Evolutionary conservation across 2,888 invertebrate species (phyloP).

Genomic region (Atrina japonica): DNA sequence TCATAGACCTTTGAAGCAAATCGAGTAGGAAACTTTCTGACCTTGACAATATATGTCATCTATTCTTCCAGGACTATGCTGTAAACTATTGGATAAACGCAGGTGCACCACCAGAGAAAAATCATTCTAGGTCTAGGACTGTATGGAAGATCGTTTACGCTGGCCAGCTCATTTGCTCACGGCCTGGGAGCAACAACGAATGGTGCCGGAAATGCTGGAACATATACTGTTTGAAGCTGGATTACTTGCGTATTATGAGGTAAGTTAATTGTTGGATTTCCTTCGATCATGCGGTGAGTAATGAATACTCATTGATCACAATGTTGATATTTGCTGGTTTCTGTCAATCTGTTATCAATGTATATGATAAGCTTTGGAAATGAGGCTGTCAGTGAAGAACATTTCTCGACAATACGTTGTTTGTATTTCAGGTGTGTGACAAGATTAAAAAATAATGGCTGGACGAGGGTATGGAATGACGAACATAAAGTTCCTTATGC

Average conservation of each 20-base stretch:
- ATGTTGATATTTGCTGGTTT: no score
- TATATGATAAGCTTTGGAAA: no score
- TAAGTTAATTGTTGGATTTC: neutral
- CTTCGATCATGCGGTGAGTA: no score
- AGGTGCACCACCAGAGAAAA: constrained; percentile 34
- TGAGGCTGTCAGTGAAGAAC: no score
- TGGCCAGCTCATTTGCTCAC: no score
- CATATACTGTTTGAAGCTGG: constrained; percentile 23
- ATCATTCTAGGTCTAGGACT: constrained; percentile 30
- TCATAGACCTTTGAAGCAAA: no score
- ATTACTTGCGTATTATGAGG: constrained; percentile 30
- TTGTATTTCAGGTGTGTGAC: constrained; percentile 46
- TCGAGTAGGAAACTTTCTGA: no score
- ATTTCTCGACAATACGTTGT: neutral
- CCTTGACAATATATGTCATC: neutral
- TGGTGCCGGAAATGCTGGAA: no score
- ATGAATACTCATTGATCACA: no score
- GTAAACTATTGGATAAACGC: constrained; percentile 26
- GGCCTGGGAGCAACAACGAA: no score
- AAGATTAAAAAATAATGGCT: constrained; percentile 33
- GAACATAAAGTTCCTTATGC: constrained; percentile 84
- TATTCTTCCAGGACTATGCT: constrained; percentile 26
- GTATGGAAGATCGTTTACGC: constrained; percentile 37
- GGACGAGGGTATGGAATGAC: constrained; percentile 77
- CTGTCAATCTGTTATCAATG: no score